A percentile compares a stretch with the other conserved stretches of the same genome.
Conservation (phyloP, 1,140 invertebrate species). For the Drosophila nannoptera region DNA sequence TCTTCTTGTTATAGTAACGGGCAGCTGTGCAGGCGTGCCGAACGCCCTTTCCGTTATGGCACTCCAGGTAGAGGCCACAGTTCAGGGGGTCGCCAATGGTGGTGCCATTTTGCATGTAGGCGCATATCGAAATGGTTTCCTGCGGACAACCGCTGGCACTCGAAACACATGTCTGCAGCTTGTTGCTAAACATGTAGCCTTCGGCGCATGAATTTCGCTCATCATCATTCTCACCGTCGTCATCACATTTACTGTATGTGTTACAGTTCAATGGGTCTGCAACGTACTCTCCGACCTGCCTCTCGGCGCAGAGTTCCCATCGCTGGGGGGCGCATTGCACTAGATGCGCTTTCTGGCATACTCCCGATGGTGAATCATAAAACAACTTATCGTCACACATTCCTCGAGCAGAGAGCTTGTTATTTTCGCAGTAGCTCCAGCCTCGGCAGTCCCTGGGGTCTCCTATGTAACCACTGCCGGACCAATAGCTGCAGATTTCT, state of each 20-base stretch:
- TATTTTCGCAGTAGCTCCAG: conserved; percentile 46
- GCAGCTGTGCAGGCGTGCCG: conserved; percentile 22
- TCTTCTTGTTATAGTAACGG: conserved; percentile 47
- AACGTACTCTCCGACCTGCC: conserved; percentile 9
- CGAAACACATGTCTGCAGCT: conserved; percentile 33
- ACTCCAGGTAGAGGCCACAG: conserved; percentile 38
- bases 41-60: conserved; percentile 31
- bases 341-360: conserved; percentile 7
- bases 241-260: conserved; percentile 17
- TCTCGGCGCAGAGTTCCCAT: conserved; percentile 25
- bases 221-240: conserved; percentile 5
- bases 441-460: conserved; percentile 39
- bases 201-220: neutral
- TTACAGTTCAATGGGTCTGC: conserved; percentile 41
- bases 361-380: conserved; percentile 32
- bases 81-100: conserved; percentile 25
- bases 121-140: conserved; percentile 28
- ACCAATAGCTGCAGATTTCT: conserved; percentile 33
- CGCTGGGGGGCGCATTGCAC: conserved; percentile 23
- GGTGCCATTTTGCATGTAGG: conserved; percentile 25
- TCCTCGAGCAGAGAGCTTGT: conserved; percentile 4
- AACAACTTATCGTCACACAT: conserved; percentile 17
- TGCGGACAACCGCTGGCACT: conserved; percentile 37
- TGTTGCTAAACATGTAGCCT: conserved; percentile 43
- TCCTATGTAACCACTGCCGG: conserved; percentile 33